A percentile compares a stretch with the other conserved stretches of the same genome.
Conservation (phyloP, 2,113 vertebrate genomes). For the Chaetura pelagica region DNA sequence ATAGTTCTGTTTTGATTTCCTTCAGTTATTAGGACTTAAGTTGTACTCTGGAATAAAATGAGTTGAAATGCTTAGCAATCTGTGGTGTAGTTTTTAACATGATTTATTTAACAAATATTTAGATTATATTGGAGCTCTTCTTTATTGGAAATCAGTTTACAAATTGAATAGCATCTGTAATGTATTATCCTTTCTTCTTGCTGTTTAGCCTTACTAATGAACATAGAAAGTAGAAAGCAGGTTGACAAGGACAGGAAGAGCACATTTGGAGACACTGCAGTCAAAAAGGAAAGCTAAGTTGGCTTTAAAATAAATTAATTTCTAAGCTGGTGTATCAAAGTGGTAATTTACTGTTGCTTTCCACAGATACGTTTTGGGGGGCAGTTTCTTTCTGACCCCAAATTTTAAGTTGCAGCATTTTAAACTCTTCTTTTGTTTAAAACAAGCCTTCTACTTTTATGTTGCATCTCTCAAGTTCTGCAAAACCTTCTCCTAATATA, state of each 20-base stretch:
- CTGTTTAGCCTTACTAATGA: neutral
- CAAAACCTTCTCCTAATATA: neutral
- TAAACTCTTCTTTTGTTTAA: neutral
- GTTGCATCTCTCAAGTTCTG: neutral
- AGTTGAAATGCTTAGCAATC: neutral
- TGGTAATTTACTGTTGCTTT: neutral
- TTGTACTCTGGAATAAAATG: neutral
- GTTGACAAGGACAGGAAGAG: neutral
- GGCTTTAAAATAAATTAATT: neutral
- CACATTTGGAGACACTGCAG: neutral
- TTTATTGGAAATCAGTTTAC: neutral
- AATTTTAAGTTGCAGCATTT: neutral
- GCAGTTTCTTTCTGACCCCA: neutral
- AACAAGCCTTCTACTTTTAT: neutral
- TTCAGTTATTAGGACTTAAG: neutral
- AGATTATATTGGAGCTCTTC: neutral
- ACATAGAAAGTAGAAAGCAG: neutral
- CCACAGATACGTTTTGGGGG: neutral
- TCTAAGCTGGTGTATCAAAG: neutral
- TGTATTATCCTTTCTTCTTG: neutral
- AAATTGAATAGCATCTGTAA: neutral
- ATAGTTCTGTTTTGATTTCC: neutral
- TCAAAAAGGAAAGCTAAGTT: neutral
- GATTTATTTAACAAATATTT: neutral
- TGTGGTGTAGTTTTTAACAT: neutral